Evolutionary conservation across 2,797 vertebrate species (phyloP), one percentile per base, ranked within the genome.

Genomic region (Borostomias antarcticus): DNA sequence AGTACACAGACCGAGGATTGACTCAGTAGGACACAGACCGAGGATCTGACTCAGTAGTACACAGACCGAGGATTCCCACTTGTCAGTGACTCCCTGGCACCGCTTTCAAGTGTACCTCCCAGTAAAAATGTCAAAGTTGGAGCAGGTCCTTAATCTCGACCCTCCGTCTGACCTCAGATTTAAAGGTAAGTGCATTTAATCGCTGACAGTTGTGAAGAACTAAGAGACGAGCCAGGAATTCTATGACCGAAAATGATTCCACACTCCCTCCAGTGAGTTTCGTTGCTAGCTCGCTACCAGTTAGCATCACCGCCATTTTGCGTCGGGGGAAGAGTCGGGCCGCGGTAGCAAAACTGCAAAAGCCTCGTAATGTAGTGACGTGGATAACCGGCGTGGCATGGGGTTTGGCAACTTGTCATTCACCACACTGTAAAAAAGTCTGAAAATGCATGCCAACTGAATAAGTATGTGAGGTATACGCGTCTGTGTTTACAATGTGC

Each of bases 111-210:
- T 77, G 73, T 83, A 81, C 79, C 53, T 62, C 29, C 50, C 63
- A 52, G 79, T 77, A 82, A 94, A 93, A 81, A 95, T 96, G 93
- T 94, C 93, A 70, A 96, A 95, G 89, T 88, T 94, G 91, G 95
- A 96, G 77, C 95, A 96, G 89, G 35, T 96, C 70, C 90, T 96
- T 62, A 51, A 95, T 32, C 93, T 96, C 26, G 97, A 98, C 82
- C 97, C 97, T 75, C 91, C 96, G 64, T 88, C 74, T 83, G 97
- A 98, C 90, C 97, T 98, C 87, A 96, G 85, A 92, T 98, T 98
- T 81, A 98, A 94, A 98, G 96, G 97, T 97, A 91, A 86, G 90
- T 70, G 56, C 29, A 13, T 17, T 30, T 8, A 19, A 1, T 28
- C n/a, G 29, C 9, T 23, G 66, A 21, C 15, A 1, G 23, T 47